Conservation (phyloP, 2,113 vertebrate species). For the Hymenochirus boettgeri region DNA sequence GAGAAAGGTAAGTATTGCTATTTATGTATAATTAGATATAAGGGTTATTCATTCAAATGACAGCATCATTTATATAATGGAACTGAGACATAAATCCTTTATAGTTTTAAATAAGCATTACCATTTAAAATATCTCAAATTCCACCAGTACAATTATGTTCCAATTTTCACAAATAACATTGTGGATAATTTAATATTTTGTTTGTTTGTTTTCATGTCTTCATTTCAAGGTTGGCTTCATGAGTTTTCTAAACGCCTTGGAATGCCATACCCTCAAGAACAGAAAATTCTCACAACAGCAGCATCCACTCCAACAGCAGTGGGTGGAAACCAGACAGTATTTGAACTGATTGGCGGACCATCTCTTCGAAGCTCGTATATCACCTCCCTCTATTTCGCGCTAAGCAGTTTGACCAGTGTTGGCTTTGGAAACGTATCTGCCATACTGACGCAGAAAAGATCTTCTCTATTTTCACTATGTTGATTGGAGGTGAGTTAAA, state of each 20-base stretch:
- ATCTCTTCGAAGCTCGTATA: slow-evolving; percentile 70
- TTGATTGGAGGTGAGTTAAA: slow-evolving; percentile 67
- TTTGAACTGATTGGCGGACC: slow-evolving; percentile 58
- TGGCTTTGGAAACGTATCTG: slow-evolving; percentile 75
- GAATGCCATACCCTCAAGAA: slow-evolving; percentile 59
- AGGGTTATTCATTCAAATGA: too few relatives aligned
- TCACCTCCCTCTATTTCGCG: slow-evolving; percentile 75
- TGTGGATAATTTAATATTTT: too few relatives aligned
- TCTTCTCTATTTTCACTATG: slow-evolving; percentile 80
- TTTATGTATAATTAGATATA: too few relatives aligned
- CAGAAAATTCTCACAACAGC: slow-evolving; percentile 46
- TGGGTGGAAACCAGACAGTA: slow-evolving; percentile 36
- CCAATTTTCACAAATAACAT: too few relatives aligned
- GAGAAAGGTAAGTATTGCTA: too few relatives aligned
- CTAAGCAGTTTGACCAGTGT: slow-evolving; percentile 76
- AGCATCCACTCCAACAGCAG: slow-evolving; percentile 46
- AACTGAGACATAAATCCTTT: too few relatives aligned
- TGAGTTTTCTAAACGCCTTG: slow-evolving; percentile 70
- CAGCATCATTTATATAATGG: too few relatives aligned
- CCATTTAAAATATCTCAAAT: too few relatives aligned
- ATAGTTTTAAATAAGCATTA: too few relatives aligned
- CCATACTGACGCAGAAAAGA: slow-evolving; percentile 76
- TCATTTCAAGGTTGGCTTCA: slow-evolving; percentile 71
- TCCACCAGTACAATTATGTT: too few relatives aligned
- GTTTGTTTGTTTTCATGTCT: too few relatives aligned